Percentiles rank a stretch among this genome's conserved stretches.
phyloP scores from a whole-genome alignment of 2,113 vertebrate genomes.

The Rhynchomys soricoides region DNA sequence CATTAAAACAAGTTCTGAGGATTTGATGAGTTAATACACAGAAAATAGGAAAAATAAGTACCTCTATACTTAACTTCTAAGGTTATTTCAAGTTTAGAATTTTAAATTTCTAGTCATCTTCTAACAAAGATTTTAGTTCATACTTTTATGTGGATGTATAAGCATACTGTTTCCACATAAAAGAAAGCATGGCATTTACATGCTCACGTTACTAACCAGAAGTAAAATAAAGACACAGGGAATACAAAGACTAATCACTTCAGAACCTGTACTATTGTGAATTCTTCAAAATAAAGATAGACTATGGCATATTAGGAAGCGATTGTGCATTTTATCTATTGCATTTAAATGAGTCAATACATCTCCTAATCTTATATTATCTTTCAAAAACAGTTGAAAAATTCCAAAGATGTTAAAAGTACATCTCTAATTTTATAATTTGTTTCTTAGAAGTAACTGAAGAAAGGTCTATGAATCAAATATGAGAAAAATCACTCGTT shows the following conservation, averaged over 20 bases:
- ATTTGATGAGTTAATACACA: slow-evolving; percentile 39
- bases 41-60: not conserved
- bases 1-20: not conserved
- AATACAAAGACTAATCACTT: slow-evolving; percentile 32
- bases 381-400: slow-evolving; percentile 38
- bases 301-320: slow-evolving; percentile 64
- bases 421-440: slow-evolving; percentile 37
- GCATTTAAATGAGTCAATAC: slow-evolving; percentile 50
- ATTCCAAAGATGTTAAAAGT: slow-evolving; percentile 44
- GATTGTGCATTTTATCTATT: not conserved
- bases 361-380: slow-evolving; percentile 53
- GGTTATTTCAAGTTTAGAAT: not conserved
- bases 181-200: slow-evolving; percentile 44
- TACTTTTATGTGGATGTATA: not conserved
- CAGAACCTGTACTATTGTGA: slow-evolving; percentile 30
- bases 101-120: not conserved
- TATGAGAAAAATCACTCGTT: slow-evolving; percentile 27
- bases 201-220: slow-evolving; percentile 9
- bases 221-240: slow-evolving; percentile 26
- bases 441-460: not conserved
- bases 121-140: slow-evolving; percentile 13
- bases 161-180: slow-evolving; percentile 40
- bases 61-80: slow-evolving; percentile 2
- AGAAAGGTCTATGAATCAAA: slow-evolving; percentile 23
- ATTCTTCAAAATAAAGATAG: slow-evolving; percentile 51